Evolutionary conservation across 2,888 invertebrate species (phyloP).

Genomic region (Agonopterix heracliana): DNA sequence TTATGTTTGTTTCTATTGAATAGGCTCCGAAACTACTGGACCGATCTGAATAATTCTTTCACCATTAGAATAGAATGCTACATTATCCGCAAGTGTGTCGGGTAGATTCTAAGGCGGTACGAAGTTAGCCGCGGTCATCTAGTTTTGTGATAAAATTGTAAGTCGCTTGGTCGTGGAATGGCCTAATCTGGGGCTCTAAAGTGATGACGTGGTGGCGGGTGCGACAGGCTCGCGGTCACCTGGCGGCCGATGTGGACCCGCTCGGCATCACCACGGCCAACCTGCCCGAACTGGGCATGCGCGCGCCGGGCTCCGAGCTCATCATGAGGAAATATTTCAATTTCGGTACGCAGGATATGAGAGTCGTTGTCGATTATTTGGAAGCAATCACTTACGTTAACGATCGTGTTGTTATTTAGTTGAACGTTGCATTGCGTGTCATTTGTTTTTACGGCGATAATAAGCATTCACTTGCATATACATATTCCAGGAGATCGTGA

Average conservation of each 20-base stretch:
- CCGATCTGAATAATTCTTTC: too few relatives aligned
- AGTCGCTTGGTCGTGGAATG: slow-evolving; percentile 15
- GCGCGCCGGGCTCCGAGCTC: slow-evolving; percentile 70
- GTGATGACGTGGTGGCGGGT: slow-evolving; percentile 54
- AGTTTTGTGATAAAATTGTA: background rate
- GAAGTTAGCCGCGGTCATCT: too few relatives aligned
- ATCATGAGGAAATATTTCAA: slow-evolving; percentile 77
- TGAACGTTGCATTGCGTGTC: slow-evolving; percentile 47
- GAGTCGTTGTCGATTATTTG: slow-evolving; percentile 31
- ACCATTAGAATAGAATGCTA: too few relatives aligned
- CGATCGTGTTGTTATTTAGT: slow-evolving; percentile 30
- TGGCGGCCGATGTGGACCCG: slow-evolving; percentile 95
- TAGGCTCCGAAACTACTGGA: too few relatives aligned
- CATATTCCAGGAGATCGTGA: background rate
- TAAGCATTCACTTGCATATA: slow-evolving; percentile 52
- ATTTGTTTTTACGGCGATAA: slow-evolving; percentile 40
- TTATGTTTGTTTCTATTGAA: too few relatives aligned
- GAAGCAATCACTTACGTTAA: slow-evolving; percentile 39
- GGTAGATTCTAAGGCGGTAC: too few relatives aligned
- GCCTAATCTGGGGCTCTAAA: slow-evolving; percentile 39
- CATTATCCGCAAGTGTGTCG: too few relatives aligned
- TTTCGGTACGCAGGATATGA: slow-evolving; percentile 62
- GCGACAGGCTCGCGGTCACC: slow-evolving; percentile 92
- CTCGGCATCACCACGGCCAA: slow-evolving; percentile 90
- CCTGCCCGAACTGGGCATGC: slow-evolving; percentile 73